phyloP scores from a whole-genome alignment of 2,113 vertebrate species.

The Callopanchax toddi region DNA sequence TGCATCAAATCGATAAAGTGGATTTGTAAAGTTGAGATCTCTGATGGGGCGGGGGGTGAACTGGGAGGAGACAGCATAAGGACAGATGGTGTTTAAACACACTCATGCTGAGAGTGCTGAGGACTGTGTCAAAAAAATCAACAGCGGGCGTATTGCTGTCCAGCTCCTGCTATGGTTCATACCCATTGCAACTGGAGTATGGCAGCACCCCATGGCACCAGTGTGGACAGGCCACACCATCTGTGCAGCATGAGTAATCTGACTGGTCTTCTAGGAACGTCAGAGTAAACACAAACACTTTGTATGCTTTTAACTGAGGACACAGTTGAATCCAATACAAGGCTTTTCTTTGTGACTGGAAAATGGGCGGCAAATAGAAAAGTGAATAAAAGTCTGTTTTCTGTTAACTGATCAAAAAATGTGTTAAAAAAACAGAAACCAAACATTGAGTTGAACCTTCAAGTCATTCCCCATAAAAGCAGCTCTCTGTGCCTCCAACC shows the following conservation, averaged over 20 bases:
- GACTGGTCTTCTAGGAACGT: slow-evolving; percentile 31
- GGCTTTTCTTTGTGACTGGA: too few relatives aligned
- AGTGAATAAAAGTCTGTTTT: too few relatives aligned
- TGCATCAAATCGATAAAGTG: slow-evolving; percentile 49
- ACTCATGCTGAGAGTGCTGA: slow-evolving; percentile 45
- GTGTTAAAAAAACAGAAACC: too few relatives aligned
- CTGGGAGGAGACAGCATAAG: slow-evolving; percentile 20
- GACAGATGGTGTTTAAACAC: slow-evolving; percentile 62
- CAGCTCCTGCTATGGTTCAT: slow-evolving; percentile 35
- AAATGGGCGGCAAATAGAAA: too few relatives aligned
- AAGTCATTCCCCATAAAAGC: too few relatives aligned
- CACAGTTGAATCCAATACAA: too few relatives aligned
- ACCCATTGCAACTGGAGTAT: slow-evolving; percentile 47
- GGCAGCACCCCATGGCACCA: slow-evolving; percentile 34
- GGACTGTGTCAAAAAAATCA: slow-evolving; percentile 34
- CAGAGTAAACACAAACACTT: slow-evolving; percentile 22
- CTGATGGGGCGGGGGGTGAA: neutral
- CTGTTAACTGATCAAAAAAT: too few relatives aligned
- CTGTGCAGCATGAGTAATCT: slow-evolving; percentile 48
- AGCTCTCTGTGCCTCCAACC: too few relatives aligned
- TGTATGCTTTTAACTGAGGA: neutral
- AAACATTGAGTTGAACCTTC: too few relatives aligned
- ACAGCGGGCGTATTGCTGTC: slow-evolving; percentile 37
- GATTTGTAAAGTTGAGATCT: slow-evolving; percentile 36
- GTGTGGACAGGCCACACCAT: slow-evolving; percentile 38